Evolutionary conservation across 2,888 invertebrate genomes (phyloP), one percentile per base, ranked within the genome.

Genomic region (Agriopis leucophaearia): DNA sequence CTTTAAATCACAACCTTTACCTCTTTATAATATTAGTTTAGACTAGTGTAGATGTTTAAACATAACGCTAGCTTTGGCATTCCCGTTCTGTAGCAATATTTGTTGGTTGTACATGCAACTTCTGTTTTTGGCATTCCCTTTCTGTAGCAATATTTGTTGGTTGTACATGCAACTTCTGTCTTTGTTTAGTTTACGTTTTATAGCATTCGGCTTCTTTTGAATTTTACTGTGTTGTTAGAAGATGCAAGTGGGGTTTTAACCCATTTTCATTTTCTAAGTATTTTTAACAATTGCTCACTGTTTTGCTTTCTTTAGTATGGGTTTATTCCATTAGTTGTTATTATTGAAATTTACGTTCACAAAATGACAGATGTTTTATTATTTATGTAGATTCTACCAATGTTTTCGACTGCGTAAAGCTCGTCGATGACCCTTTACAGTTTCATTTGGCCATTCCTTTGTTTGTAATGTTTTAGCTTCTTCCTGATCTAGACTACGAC

Each of bases 401-500:
- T 27, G 27, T 27, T 27, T 5, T 27, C 5, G 27, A 5, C 27
- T 27, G 27, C 16, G 27, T 0, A 27, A 5, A 18, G 38, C 16
- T 54, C 1, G 8, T 12, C 8, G 15, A 9, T n/a, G 36, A 55
- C 8, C 35, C 16, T 55, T 42, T 40, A 16, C 18, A 38, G 38
- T 13, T 8, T 59, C 13, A 50, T 40, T 38, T 45, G 10, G 44
- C 15, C 10, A 44, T 59, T 66, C 55, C 64, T 68, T 67, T 71
- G 71, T 64, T 62, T 59, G 56, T 59, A 55, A 48, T 50, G 47
- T 58, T 59, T 16, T 57, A 71, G 58, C 63, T 48, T 70, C 68
- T 73, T 70, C 62, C 59, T 61, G 66, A 73, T 71, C 69, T 71
- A 74, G 73, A 71, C 66, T 52, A 71, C 73, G 73, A 71, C 66